Conservation (phyloP, 2,113 vertebrate species). For the Syngnathus scovelli region DNA sequence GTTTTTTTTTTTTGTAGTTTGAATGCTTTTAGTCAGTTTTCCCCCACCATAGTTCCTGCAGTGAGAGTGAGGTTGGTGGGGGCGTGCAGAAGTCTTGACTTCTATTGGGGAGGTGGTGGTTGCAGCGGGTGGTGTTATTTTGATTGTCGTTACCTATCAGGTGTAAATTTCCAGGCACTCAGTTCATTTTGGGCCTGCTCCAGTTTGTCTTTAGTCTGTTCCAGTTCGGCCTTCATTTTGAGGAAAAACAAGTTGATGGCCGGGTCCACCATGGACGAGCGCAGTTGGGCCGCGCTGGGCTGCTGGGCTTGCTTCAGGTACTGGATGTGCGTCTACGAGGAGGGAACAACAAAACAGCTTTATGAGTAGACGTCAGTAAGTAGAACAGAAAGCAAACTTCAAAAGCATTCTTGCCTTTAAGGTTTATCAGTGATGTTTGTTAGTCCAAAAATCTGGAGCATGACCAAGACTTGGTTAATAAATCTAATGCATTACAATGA, state of each 20-base stretch:
- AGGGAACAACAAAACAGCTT: slow-evolving; percentile 61
- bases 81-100: slow-evolving; percentile 99
- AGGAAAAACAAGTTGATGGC: slow-evolving; percentile 99
- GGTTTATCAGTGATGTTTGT: too few relatives aligned
- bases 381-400: too few relatives aligned
- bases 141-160: slow-evolving; percentile 99
- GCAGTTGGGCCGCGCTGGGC: slow-evolving; percentile 95
- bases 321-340: slow-evolving; percentile 96
- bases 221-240: slow-evolving; percentile 99
- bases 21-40: slow-evolving; percentile 92
- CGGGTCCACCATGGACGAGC: slow-evolving; percentile 98
- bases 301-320: slow-evolving; percentile 99
- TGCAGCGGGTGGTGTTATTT: slow-evolving; percentile 85
- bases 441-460: too few relatives aligned
- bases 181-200: slow-evolving; percentile 99
- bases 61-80: slow-evolving; percentile 90
- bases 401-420: too few relatives aligned
- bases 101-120: slow-evolving; percentile 52
- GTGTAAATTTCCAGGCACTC: slow-evolving; percentile 99
- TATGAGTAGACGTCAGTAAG: slow-evolving; percentile 19
- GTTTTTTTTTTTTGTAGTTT: slow-evolving; percentile 83
- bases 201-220: slow-evolving; percentile 99
- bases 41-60: slow-evolving; percentile 84
- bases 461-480: too few relatives aligned
- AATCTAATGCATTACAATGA: too few relatives aligned